These are phyloP conservation scores for Myotis brandtii DNA, from an alignment of 2,113 vertebrate genomes.

Conservation along the genomic window DNA sequence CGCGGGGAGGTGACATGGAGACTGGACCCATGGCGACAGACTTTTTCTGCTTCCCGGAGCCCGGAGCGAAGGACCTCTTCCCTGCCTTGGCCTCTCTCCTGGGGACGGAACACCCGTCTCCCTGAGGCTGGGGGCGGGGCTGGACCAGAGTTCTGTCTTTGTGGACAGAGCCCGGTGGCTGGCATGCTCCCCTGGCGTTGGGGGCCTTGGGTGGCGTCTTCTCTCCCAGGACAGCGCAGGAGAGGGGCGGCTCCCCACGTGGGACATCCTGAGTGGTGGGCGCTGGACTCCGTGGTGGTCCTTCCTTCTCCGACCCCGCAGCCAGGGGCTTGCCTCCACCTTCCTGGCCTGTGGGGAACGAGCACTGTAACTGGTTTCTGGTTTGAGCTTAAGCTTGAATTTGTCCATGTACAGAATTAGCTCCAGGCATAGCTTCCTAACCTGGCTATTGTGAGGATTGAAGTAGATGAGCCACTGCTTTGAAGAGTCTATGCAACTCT, in stretches of 20 bases:
- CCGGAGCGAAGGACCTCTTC: slow-evolving; percentile 8
- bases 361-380: background rate
- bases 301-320: background rate
- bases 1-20: background rate
- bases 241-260: background rate
- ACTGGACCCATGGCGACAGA: fast-evolving
- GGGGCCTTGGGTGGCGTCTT: background rate
- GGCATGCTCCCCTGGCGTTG: fast-evolving
- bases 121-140: background rate
- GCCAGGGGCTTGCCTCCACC: background rate
- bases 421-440: background rate
- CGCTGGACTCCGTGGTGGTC: fast-evolving
- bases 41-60: background rate
- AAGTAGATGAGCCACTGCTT: background rate
- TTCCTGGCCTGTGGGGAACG: slow-evolving; percentile 44
- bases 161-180: background rate
- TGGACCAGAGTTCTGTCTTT: background rate
- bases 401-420: background rate
- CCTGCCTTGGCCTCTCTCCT: slow-evolving; percentile 14
- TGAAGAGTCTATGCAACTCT: background rate
- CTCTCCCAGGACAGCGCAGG: background rate
- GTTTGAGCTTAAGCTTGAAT: background rate
- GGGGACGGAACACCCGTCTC: background rate
- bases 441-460: background rate
- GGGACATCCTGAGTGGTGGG: background rate